These are phyloP conservation scores for Lepidonotus clava DNA, from an alignment of 2,888 invertebrate species.

Conservation along the genomic window DNA sequence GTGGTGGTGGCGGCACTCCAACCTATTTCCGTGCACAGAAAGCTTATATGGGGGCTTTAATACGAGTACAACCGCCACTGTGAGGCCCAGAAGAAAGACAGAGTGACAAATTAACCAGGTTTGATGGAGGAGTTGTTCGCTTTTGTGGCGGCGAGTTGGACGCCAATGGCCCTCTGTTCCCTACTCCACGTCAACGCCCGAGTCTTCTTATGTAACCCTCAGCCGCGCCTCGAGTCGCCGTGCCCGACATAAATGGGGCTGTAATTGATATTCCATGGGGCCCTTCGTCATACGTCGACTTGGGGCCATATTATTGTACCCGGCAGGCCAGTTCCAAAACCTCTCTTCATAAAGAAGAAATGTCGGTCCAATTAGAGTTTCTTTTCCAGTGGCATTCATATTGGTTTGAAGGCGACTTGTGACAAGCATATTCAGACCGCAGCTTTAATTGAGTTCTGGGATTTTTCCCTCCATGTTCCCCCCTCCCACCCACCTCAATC, in stretches of 20 bases:
- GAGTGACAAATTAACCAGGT: constrained; percentile 15
- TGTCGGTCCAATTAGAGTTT: constrained; percentile 15
- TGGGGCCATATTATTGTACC: neutral
- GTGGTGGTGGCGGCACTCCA: too few relatives aligned
- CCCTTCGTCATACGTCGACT: neutral
- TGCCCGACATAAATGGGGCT: neutral
- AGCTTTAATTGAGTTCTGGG: constrained; percentile 30
- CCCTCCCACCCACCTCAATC: neutral
- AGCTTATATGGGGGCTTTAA: too few relatives aligned
- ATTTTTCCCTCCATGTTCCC: neutral
- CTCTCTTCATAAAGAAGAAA: neutral
- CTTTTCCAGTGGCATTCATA: constrained; percentile 30
- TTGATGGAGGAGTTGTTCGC: constrained; percentile 30
- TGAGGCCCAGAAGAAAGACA: neutral
- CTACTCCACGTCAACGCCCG: neutral
- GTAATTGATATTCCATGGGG: constrained; percentile 45
- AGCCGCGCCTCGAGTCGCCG: neutral
- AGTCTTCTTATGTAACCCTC: neutral
- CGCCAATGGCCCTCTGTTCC: neutral
- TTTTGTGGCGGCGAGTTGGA: neutral
- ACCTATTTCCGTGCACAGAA: too few relatives aligned
- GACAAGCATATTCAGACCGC: neutral
- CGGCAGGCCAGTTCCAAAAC: neutral
- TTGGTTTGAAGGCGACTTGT: constrained; percentile 26
- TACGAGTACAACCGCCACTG: neutral